These are phyloP conservation scores for Hypotaenidia philippensis DNA, from an alignment of 2,797 vertebrate genomes.

Conservation along the genomic window DNA sequence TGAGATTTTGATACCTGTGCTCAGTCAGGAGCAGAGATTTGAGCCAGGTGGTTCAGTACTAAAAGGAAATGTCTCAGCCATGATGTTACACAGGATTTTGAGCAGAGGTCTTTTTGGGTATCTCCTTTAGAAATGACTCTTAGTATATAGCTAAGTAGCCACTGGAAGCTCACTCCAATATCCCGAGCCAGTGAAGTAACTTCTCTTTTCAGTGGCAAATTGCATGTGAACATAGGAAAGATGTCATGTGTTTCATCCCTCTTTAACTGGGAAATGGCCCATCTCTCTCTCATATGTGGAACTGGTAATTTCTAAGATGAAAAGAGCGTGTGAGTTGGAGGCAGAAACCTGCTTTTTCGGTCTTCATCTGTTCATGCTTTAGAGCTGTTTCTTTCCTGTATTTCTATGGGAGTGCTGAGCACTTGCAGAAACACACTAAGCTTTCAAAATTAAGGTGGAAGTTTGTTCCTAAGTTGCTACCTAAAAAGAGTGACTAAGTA, in stretches of 20 bases:
- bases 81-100: not conserved
- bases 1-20: not conserved
- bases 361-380: not conserved
- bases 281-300: not conserved
- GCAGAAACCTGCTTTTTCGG: not conserved
- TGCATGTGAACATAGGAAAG: not conserved
- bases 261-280: not conserved
- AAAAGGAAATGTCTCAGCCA: accelerated
- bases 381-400: not conserved
- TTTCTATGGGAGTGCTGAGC: not conserved
- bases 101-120: not conserved
- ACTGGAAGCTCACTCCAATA: not conserved
- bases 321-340: not conserved
- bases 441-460: not conserved
- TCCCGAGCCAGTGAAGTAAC: not conserved
- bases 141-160: not conserved
- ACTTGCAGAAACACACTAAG: not conserved
- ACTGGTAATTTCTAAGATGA: not conserved
- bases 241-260: not conserved
- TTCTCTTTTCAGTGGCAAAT: not conserved
- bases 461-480: not conserved
- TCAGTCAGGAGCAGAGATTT: not conserved
- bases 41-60: not conserved
- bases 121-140: not conserved
- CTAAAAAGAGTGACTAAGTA: not conserved